Conservation (phyloP, 2,797 vertebrate genomes). For the Molothrus ater region DNA sequence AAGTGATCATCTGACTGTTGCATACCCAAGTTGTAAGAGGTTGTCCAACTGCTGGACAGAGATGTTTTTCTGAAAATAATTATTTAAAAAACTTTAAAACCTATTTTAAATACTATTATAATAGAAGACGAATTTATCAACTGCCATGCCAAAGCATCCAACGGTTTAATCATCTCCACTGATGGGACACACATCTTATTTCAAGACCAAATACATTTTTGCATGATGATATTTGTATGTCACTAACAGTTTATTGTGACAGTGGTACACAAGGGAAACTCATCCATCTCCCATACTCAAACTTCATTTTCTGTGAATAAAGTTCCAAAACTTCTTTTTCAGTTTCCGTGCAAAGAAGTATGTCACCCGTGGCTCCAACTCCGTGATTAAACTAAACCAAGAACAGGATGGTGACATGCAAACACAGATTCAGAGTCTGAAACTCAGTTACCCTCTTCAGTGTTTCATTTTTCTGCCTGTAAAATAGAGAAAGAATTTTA, state of each 20-base stretch:
- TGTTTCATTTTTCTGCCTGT: neutral
- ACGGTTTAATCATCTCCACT: neutral
- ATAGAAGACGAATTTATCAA: neutral
- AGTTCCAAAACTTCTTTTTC: neutral
- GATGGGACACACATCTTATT: neutral
- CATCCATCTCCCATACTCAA: neutral
- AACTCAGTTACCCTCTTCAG: neutral
- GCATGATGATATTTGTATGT: neutral
- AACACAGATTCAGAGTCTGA: neutral
- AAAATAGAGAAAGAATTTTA: neutral
- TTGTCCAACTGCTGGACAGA: neutral
- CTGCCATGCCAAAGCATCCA: neutral
- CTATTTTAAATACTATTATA: neutral
- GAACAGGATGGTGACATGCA: neutral
- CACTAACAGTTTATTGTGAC: neutral
- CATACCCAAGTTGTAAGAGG: neutral
- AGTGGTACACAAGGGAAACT: neutral
- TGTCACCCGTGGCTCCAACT: neutral
- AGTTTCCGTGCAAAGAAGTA: neutral
- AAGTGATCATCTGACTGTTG: fast-evolving
- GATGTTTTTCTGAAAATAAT: neutral
- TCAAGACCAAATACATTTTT: neutral
- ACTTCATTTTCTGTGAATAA: neutral
- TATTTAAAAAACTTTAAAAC: neutral
- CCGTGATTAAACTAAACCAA: neutral